Evolutionary conservation across 2,113 vertebrate genomes (phyloP), one percentile per base, ranked within the genome.

Genomic region (Hyaena hyaena): DNA sequence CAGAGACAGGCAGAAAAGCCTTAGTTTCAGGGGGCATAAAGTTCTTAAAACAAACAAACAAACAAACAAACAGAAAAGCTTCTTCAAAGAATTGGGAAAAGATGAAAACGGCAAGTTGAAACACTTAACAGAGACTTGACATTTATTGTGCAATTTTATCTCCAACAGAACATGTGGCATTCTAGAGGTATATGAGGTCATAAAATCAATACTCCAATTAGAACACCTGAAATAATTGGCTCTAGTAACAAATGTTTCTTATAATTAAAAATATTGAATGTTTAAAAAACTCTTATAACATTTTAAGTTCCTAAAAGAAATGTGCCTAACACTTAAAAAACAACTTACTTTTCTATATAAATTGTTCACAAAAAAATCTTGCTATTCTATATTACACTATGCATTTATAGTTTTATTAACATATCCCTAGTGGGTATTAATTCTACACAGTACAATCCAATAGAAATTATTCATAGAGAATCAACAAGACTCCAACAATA

Each of bases 241-340:
- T 98, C 98, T 98, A 98, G 98, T 99, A 99, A 99, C 99, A 99
- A 99, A 99, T 98, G 98, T 98, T 97, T 98, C 95, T 99, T 97
- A 98, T 98, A 98, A 98, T 99, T 99, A 98, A 99, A 99, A 99
- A 99, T 99, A 99, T 98, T 96, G 96, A 98, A 98, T 98, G 98
- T 97, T 99, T 99, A 97, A 98, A 99, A 99, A 99, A 99, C 98
- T 96, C 97, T 90, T 98, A 96, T 98, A 98, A 98, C 98, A 97
- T 98, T 98, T 99, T 97, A 98, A 98, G 94, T 99, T 96, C 97
- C 98, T 98, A 98, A 99, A 99, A 99, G 98, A 99, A 99, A 99
- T 97, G 97, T 98, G 98, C 98, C 97, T 98, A 98, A 97, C 98
- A 99, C 98, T 98, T 98, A 99, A 97, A 99, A 99, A 99, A 99